Percentiles rank a stretch among this genome's conserved stretches.
phyloP scores from a whole-genome alignment of 1,140 invertebrate species.

The Lanistes nyassanus region DNA sequence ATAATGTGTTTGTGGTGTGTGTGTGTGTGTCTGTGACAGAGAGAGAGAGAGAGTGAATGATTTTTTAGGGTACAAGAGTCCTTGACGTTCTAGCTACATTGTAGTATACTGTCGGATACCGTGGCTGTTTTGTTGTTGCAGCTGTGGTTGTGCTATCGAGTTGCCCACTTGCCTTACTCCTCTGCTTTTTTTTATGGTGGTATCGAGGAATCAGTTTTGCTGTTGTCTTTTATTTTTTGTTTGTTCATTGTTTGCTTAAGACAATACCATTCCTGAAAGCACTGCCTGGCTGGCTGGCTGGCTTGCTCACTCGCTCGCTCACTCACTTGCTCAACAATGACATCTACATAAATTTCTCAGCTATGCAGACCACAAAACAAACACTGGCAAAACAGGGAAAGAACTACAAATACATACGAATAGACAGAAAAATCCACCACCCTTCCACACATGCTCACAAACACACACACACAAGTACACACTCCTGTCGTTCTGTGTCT shows the following conservation, averaged over 20 bases:
- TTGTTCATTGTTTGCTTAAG: background rate
- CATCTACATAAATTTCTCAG: background rate
- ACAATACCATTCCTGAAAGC: background rate
- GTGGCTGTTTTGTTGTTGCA: no score
- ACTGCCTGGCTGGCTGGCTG: no score
- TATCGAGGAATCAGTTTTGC: background rate
- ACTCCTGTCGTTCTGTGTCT: no score
- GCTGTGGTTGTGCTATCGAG: slow-evolving; percentile 3
- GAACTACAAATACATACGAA: background rate
- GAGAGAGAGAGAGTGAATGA: background rate
- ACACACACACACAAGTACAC: slow-evolving; percentile 1
- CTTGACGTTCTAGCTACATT: background rate
- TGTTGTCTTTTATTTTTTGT: background rate
- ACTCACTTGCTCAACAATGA: no score
- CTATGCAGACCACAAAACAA: background rate
- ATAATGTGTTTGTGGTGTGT: slow-evolving; percentile 14
- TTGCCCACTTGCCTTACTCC: no score
- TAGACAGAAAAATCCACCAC: background rate
- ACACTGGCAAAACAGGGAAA: background rate
- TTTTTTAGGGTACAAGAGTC: no score
- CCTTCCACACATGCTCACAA: background rate
- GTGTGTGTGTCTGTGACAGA: background rate
- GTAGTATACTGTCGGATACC: no score
- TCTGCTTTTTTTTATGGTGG: background rate
- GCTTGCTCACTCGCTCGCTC: no score